These are phyloP conservation scores for Drosophila melanosoma DNA, from an alignment of 2,888 invertebrate genomes.

Conservation along the genomic window DNA sequence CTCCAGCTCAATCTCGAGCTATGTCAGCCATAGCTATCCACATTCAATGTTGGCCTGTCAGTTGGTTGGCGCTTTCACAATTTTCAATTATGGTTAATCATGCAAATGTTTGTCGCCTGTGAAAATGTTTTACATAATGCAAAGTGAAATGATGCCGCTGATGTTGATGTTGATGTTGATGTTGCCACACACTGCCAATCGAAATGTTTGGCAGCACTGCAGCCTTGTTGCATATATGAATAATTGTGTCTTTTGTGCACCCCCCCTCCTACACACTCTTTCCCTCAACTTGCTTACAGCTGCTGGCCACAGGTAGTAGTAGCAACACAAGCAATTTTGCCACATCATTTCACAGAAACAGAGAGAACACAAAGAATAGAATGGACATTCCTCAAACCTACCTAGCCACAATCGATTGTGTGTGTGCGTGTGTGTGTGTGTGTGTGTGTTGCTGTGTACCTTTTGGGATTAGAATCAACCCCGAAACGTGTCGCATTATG, in stretches of 20 bases:
- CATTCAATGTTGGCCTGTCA: constrained; percentile 42
- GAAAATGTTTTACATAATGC: constrained; percentile 80
- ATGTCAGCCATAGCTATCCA: constrained; percentile 3
- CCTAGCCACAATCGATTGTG: constrained; percentile 13
- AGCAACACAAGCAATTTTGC: constrained; percentile 71
- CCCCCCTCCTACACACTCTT: too few relatives aligned
- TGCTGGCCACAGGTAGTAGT: constrained; percentile 70
- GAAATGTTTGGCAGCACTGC: constrained; percentile 33
- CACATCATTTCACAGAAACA: constrained; percentile 72
- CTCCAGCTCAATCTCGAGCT: background rate
- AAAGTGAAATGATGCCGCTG: constrained; percentile 69
- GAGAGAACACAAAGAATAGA: constrained; percentile 31
- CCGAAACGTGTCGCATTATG: constrained; percentile 75
- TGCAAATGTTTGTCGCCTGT: constrained; percentile 79
- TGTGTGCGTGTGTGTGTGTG: background rate
- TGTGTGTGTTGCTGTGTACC: constrained; percentile 17
- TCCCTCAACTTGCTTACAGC: constrained; percentile 43
- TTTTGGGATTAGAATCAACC: constrained; percentile 76
- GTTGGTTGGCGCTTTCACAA: constrained; percentile 59
- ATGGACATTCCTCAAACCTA: constrained; percentile 37
- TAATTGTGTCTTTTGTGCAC: constrained; percentile 64
- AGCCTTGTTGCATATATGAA: constrained; percentile 70
- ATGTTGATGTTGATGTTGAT: background rate
- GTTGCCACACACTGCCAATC: constrained; percentile 11
- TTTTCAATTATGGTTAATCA: constrained; percentile 80